phyloP scores from a whole-genome alignment of 2,888 invertebrate genomes.

The Fissipunctia ypsillon region DNA sequence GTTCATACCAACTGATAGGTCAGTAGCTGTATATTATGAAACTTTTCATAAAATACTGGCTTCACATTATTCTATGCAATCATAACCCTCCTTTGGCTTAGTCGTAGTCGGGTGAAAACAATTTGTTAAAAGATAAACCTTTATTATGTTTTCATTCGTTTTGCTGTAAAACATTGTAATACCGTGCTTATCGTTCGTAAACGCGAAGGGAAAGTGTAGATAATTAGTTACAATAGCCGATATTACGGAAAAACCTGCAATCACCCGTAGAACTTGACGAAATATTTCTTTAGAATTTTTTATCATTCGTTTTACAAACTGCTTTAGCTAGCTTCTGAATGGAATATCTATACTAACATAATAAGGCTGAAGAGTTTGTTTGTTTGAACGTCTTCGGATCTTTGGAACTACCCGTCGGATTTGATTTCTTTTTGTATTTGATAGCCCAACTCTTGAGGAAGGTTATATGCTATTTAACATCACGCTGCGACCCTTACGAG shows the following conservation, averaged over 20 bases:
- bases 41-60: background rate
- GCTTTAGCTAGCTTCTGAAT: background rate
- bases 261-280: background rate
- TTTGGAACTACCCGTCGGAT: too few relatives aligned
- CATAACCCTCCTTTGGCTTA: too few relatives aligned
- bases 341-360: too few relatives aligned
- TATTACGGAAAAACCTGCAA: slow-evolving; percentile 16
- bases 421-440: too few relatives aligned
- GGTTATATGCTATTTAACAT: too few relatives aligned
- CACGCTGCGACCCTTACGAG: too few relatives aligned
- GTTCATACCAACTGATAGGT: background rate
- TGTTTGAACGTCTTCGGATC: too few relatives aligned
- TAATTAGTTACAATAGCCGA: slow-evolving; percentile 17
- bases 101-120: background rate
- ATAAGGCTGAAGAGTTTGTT: too few relatives aligned
- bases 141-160: background rate
- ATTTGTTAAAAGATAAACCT: background rate
- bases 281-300: background rate
- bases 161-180: background rate
- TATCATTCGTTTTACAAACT: background rate
- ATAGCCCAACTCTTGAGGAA: too few relatives aligned
- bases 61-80: too few relatives aligned
- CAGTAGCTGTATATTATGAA: background rate
- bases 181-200: slow-evolving; percentile 20
- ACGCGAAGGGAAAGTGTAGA: slow-evolving; percentile 20